phyloP scores from a whole-genome alignment of 2,888 invertebrate genomes.

The Dastarcus helophoroides region DNA sequence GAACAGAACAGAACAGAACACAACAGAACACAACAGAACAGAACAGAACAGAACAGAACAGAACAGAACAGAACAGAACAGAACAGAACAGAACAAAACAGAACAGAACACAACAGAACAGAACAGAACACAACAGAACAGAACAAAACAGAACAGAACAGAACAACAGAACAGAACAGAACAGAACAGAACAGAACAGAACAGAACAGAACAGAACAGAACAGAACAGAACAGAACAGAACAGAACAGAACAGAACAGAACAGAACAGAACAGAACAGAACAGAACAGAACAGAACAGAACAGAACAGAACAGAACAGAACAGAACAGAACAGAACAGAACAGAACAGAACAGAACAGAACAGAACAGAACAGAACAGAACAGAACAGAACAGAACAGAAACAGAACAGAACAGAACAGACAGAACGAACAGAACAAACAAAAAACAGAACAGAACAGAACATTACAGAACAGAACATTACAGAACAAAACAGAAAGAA shows the following conservation, averaged over 20 bases:
- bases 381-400: background rate
- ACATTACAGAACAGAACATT: background rate
- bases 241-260: background rate
- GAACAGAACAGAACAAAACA: background rate
- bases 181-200: background rate
- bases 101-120: background rate
- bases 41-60: background rate
- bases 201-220: background rate
- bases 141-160: background rate
- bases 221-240: background rate
- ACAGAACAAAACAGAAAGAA: background rate
- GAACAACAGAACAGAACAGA: background rate
- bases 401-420: background rate
- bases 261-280: background rate
- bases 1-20: background rate
- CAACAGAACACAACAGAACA: background rate
- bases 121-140: background rate
- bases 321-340: background rate
- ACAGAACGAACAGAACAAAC: background rate
- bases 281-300: background rate
- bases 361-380: background rate
- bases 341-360: background rate
- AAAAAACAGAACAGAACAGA: background rate
- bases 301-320: background rate
- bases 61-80: background rate